phyloP scores from a whole-genome alignment of 2,113 vertebrate genomes.

The Seriola dumerili region DNA sequence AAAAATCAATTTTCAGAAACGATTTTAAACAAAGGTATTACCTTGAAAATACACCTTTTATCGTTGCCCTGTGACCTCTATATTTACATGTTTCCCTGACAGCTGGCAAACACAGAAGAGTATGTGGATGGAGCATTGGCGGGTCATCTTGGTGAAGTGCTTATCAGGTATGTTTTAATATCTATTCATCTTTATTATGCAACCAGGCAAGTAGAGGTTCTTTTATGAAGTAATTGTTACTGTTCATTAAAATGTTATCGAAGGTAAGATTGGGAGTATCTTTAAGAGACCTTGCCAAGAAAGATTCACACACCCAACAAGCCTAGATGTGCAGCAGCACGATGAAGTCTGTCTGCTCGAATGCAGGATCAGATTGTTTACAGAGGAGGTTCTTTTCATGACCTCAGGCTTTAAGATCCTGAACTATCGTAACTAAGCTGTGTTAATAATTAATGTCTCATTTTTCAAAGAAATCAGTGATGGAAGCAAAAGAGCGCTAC shows the following conservation, averaged over 20 bases:
- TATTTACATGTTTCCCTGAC: constrained; percentile 9
- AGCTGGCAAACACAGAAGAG: constrained; percentile 99
- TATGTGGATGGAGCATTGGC: constrained; percentile 98
- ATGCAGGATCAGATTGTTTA: neutral
- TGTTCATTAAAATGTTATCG: neutral
- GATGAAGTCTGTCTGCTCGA: neutral
- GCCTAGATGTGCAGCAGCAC: neutral
- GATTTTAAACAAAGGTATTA: neutral
- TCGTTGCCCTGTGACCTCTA: neutral
- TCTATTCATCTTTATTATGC: neutral
- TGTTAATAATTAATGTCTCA: constrained; percentile 10
- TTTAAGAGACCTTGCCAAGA: neutral
- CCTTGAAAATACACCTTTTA: neutral
- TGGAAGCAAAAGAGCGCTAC: neutral
- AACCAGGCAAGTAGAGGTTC: neutral
- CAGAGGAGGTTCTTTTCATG: neutral
- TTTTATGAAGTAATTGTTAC: neutral
- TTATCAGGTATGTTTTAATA: constrained; percentile 90
- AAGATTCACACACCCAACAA: neutral
- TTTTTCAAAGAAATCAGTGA: neutral
- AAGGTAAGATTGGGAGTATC: neutral
- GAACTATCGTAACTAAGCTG: neutral
- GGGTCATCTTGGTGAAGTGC: constrained; percentile 97
- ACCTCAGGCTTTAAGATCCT: neutral
- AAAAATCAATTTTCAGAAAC: neutral